Conservation (phyloP, 2,113 vertebrate species). For the Raphicerus campestris region DNA sequence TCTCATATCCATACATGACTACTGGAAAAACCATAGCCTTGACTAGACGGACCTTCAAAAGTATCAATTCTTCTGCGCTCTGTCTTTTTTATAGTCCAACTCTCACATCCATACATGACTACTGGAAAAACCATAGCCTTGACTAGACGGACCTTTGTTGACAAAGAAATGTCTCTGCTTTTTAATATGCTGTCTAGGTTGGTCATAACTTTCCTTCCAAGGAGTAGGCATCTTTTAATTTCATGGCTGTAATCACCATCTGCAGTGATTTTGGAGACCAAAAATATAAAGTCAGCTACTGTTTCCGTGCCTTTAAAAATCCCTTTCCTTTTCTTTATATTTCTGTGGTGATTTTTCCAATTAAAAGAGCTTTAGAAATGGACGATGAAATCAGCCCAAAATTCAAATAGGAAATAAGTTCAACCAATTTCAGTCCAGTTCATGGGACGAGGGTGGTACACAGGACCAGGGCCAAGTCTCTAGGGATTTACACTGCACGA, state of each 20-base stretch:
- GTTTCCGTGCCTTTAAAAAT: neutral
- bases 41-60: too few species aligned
- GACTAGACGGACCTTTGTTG: too few species aligned
- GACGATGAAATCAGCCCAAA: neutral
- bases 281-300: neutral
- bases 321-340: neutral
- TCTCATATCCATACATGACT: too few species aligned
- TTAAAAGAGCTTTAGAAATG: neutral
- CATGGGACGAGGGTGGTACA: neutral
- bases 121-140: too few species aligned
- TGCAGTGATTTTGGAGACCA: neutral
- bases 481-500: neutral
- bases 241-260: neutral
- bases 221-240: neutral
- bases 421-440: neutral
- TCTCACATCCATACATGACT: too few species aligned
- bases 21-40: too few species aligned
- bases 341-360: neutral
- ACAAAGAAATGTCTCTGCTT: too few species aligned
- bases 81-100: too few species aligned
- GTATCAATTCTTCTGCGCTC: too few species aligned
- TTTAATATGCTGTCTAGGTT: too few species aligned
- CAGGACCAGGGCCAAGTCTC: neutral
- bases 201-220: neutral
- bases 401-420: neutral